Conservation (phyloP, 2,797 vertebrate genomes). For the Graptemys geographica region DNA sequence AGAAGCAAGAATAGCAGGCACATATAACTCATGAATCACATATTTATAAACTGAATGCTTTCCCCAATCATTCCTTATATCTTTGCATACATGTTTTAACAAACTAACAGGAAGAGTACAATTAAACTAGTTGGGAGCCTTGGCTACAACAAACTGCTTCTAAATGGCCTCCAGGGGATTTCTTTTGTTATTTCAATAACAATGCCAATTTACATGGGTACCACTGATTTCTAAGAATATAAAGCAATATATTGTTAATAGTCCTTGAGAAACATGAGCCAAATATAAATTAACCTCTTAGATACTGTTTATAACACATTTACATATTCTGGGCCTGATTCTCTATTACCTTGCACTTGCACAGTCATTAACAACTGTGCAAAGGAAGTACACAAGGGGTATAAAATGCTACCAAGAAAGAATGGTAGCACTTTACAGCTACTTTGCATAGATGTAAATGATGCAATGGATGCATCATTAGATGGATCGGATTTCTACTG, state of each 20-base stretch:
- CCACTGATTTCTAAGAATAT: background rate
- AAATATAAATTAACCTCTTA: constrained; percentile 31
- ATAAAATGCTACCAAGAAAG: background rate
- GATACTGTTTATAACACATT: constrained; percentile 6
- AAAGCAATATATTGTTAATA: constrained; percentile 24
- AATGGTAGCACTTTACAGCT: background rate
- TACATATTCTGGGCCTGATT: background rate
- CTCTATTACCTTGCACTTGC: constrained; percentile 32
- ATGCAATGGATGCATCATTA: background rate
- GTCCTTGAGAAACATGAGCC: constrained; percentile 41
- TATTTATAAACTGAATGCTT: accelerated
- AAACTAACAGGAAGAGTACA: background rate
- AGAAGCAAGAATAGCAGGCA: background rate
- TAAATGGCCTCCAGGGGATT: constrained; percentile 34
- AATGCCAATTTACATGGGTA: constrained; percentile 33
- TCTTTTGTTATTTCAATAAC: constrained; percentile 61
- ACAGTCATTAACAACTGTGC: constrained; percentile 28
- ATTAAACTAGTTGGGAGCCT: constrained; percentile 18
- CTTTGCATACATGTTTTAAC: background rate
- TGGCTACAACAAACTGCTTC: constrained; percentile 8
- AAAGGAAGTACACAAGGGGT: background rate
- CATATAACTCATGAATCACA: accelerated
- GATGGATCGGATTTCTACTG: background rate
- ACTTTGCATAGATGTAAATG: background rate
- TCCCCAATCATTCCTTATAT: background rate